Percentiles rank a stretch among this genome's conserved stretches.
Evolutionary conservation across 92 coral and sea anemone genomes (phyloP).

Genomic region (Epizoanthus rinbou): DNA sequence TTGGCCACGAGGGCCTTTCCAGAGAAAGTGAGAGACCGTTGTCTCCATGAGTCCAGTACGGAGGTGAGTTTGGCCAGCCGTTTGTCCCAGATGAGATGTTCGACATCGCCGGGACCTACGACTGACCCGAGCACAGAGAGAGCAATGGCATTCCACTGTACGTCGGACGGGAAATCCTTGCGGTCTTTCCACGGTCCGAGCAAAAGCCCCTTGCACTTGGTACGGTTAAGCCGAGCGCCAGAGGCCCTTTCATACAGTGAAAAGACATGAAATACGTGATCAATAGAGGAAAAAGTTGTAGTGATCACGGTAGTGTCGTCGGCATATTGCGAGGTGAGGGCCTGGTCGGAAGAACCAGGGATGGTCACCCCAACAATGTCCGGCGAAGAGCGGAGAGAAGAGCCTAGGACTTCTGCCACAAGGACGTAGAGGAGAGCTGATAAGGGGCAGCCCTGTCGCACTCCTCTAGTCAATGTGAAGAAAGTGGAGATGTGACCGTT

Average conservation of each 20-base stretch:
- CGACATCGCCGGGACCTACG: too few species aligned
- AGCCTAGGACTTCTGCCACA: neutral
- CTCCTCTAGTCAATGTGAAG: neutral
- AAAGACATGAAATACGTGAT: neutral
- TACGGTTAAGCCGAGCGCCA: too few species aligned
- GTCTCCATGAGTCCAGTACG: neutral
- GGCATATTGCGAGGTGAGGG: conserved; percentile 49
- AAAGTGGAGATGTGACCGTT: neutral
- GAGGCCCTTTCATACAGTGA: too few species aligned
- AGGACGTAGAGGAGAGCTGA: too few species aligned
- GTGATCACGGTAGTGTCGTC: conserved; percentile 47
- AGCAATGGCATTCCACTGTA: too few species aligned
- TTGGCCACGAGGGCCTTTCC: conserved; percentile 22
- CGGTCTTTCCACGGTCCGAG: too few species aligned
- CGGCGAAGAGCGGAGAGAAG: neutral
- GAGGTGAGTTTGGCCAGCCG: neutral
- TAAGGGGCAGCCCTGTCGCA: conserved; percentile 45
- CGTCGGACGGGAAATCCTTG: too few species aligned
- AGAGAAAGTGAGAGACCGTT: conserved; percentile 18
- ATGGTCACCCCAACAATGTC: neutral
- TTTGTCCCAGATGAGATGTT: too few species aligned
- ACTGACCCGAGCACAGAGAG: too few species aligned
- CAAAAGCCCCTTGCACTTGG: too few species aligned
- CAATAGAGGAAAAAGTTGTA: neutral
- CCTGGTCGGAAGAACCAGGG: neutral